Conservation (phyloP, 2,888 invertebrate species). For the Eristalis intricaria region DNA sequence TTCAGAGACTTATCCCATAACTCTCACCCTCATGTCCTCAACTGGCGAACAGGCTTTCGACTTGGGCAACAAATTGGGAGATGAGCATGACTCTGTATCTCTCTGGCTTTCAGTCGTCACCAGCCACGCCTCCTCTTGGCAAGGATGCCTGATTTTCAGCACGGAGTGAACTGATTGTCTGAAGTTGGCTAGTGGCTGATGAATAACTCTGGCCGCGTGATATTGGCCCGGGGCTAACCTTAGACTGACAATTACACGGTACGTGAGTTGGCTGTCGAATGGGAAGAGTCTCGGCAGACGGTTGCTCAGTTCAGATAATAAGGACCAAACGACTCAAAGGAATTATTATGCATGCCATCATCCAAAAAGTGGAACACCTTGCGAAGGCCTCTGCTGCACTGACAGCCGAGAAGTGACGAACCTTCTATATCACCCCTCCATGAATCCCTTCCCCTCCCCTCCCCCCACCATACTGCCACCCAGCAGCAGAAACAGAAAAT, state of each 20-base stretch:
- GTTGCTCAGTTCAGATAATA: too few species aligned
- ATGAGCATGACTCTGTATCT: not conserved
- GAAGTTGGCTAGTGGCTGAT: not conserved
- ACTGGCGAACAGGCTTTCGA: not conserved
- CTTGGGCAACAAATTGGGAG: not conserved
- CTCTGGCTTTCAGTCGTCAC: not conserved
- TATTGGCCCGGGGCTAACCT: not conserved
- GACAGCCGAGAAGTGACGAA: not conserved
- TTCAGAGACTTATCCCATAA: not conserved
- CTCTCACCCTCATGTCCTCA: too few species aligned
- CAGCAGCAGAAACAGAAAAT: conserved; percentile 2
- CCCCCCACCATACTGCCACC: not conserved
- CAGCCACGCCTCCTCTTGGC: not conserved
- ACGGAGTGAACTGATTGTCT: not conserved
- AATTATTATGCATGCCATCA: too few species aligned
- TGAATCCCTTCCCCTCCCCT: too few species aligned
- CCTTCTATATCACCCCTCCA: too few species aligned
- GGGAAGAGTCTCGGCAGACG: not conserved
- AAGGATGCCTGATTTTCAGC: not conserved
- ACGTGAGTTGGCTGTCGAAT: not conserved
- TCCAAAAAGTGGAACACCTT: too few species aligned
- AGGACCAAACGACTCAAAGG: too few species aligned
- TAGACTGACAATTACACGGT: not conserved
- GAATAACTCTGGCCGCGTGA: too few species aligned
- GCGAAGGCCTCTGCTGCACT: not conserved